Conservation (phyloP, 1,140 invertebrate species). For the Saccostrea glomerata region DNA sequence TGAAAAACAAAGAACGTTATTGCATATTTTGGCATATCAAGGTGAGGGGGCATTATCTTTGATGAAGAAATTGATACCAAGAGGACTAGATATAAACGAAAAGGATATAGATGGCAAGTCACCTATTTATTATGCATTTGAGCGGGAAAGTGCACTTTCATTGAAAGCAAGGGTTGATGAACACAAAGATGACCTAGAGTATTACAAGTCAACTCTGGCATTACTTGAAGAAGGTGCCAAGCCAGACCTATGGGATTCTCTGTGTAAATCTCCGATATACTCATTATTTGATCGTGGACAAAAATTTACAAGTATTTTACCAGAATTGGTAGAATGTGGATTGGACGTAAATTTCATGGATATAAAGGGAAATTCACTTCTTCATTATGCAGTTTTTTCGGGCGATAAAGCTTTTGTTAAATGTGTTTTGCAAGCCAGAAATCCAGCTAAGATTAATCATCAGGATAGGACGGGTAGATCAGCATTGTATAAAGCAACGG, state of each 20-base stretch:
- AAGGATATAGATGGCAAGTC: background rate
- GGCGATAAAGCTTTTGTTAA: background rate
- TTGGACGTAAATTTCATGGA: background rate
- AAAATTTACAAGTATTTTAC: background rate
- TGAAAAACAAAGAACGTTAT: background rate
- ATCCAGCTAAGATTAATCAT: background rate
- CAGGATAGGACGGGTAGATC: background rate
- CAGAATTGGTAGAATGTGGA: background rate
- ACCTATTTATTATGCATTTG: background rate
- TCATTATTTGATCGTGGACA: background rate
- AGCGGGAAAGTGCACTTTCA: background rate
- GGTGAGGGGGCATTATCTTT: background rate
- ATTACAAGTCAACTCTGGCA: background rate
- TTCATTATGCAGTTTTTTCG: background rate
- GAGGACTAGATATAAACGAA: background rate
- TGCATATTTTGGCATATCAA: background rate
- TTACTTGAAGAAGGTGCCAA: background rate
- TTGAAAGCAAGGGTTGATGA: background rate
- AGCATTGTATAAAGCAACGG: background rate
- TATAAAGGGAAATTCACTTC: background rate
- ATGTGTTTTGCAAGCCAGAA: background rate
- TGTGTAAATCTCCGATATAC: background rate
- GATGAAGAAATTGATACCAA: background rate
- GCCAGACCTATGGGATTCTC: background rate
- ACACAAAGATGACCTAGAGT: background rate